Evolutionary conservation across 2,797 vertebrate species (phyloP), one percentile per base, ranked within the genome.

Genomic region (Mormyrus proboscirostris): DNA sequence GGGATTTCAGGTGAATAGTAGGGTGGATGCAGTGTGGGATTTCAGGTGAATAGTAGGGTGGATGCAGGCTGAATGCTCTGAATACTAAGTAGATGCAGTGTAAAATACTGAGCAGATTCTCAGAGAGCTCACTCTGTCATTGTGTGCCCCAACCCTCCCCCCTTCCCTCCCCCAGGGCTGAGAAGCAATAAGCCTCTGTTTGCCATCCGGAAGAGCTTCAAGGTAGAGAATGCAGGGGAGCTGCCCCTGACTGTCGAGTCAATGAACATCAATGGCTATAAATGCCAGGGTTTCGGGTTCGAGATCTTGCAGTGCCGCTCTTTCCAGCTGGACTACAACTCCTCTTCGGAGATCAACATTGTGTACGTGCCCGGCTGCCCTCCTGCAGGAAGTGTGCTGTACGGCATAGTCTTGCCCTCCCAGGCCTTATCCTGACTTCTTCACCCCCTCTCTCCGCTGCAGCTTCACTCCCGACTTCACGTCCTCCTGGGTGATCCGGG

Each of bases 381-480:
- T 29, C n/a, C 7, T 14, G 29, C 69, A 41, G 19, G 33, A 47
- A 2, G 79, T 49, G 16, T 4, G 7, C 79, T 50, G 44, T 12
- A 12, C 0, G 38, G 16, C 12, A 16, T 38, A 9, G 10, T 33
- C 62, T 12, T 25, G 62, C 25, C 9, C 62, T 12, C 10, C 25
- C 7, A 14, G 69, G 14, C 14, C 25, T 76, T 14, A 41, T 76
- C 16, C 29, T 19, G 10, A 12, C 69, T 62, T 5, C 22, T 25
- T 3, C 12, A 2, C 84, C 33, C 1, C 22, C 29, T 9, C 16
- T 4, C 38, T 8, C 6, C 1, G 49, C 2, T 57, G 65, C 93
- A 99, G 98, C 90, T 99, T 99, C 93, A 99, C 98, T 44, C 98
- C 98, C 33, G 98, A 99, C 93, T 99, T 99, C 89, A 99, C 98